phyloP scores from a whole-genome alignment of 64 coral and sea anemone genomes.

The Trachythela sp. region DNA sequence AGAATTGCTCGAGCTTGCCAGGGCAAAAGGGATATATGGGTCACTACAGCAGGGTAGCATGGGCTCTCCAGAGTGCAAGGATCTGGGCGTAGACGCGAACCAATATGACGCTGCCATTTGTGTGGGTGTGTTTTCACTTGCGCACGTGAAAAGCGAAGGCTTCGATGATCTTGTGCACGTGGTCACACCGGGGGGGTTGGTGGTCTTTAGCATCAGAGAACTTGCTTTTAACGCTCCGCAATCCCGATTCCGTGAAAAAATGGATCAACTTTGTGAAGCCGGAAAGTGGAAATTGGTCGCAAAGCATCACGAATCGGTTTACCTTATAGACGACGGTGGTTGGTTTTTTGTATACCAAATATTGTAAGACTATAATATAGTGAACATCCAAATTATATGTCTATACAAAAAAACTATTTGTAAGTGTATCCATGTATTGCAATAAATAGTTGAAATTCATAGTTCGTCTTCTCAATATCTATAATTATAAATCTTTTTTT shows the following conservation, averaged over 20 bases:
- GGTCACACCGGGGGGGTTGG: not conserved
- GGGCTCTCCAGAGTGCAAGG: not conserved
- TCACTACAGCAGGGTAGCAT: not conserved
- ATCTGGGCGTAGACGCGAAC: not conserved
- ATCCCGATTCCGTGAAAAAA: not conserved
- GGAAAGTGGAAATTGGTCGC: not conserved
- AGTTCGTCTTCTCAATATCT: too few species aligned
- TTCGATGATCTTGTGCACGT: not conserved
- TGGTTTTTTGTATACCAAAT: too few species aligned
- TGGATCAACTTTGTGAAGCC: not conserved
- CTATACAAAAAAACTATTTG: too few species aligned
- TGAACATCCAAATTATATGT: too few species aligned
- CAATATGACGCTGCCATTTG: not conserved
- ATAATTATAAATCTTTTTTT: too few species aligned
- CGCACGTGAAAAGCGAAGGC: not conserved
- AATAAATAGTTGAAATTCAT: too few species aligned
- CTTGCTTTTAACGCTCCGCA: not conserved
- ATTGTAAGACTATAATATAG: too few species aligned
- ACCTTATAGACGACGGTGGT: too few species aligned
- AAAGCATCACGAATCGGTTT: not conserved
- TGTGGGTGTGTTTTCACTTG: not conserved
- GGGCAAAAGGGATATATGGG: not conserved
- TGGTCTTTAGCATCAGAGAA: not conserved
- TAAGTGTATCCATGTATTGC: too few species aligned
- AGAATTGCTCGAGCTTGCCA: slow-evolving; percentile 11